Conservation (phyloP, 2,888 invertebrate species). For the Hofmannophila pseudospretella region DNA sequence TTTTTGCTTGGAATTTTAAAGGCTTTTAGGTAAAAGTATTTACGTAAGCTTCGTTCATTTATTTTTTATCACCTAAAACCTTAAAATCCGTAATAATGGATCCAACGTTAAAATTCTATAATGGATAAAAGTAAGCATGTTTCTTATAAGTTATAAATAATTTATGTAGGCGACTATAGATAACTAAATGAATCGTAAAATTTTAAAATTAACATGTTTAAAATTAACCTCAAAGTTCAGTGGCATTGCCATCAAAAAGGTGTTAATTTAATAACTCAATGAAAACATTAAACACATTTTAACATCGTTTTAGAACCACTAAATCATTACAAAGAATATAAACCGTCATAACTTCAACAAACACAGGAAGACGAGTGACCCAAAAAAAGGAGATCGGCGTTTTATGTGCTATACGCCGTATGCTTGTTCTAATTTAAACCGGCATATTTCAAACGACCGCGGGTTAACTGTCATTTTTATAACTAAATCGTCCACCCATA, state of each 20-base stretch:
- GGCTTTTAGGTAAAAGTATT: no score
- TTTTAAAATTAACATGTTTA: background rate
- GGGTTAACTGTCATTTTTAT: constrained; percentile 36
- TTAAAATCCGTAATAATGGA: no score
- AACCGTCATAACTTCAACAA: constrained; percentile 5
- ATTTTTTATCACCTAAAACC: no score
- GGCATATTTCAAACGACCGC: constrained; percentile 30
- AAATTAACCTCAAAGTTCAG: background rate
- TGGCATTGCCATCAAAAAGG: background rate
- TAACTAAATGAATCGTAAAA: background rate
- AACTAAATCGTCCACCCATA: constrained; percentile 34
- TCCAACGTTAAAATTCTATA: no score
- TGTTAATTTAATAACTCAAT: constrained; percentile 1
- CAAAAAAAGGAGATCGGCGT: constrained; percentile 15
- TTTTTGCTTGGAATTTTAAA: no score
- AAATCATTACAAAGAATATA: constrained; percentile 2
- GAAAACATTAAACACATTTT: constrained; percentile 3
- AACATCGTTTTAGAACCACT: constrained; percentile 2
- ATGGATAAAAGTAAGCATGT: no score
- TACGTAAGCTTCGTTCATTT: no score
- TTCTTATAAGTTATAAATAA: no score
- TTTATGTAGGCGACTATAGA: no score
- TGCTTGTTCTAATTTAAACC: constrained; percentile 25
- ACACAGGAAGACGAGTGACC: constrained; percentile 11
- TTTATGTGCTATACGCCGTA: constrained; percentile 25